phyloP scores from a whole-genome alignment of 1,140 invertebrate species.

The Andrena cerasifolii region DNA sequence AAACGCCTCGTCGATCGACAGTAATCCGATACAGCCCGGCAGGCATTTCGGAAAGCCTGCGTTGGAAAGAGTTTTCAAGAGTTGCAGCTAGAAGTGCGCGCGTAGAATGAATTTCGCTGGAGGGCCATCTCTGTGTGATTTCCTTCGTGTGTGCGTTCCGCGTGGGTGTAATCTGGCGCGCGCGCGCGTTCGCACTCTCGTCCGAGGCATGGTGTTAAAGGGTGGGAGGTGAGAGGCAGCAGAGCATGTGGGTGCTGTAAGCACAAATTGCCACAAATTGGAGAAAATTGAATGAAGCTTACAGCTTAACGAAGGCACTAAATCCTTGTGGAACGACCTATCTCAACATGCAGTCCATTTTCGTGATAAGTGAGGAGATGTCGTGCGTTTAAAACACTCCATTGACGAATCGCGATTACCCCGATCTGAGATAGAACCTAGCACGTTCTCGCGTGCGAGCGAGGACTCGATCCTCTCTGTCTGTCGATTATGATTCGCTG shows the following conservation, averaged over 20 bases:
- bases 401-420: conserved; percentile 26
- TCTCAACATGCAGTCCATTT: conserved; percentile 77
- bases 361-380: conserved; percentile 65
- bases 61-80: conserved; percentile 63
- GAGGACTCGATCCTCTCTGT: background rate
- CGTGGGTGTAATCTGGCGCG: background rate
- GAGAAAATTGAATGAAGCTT: conserved; percentile 82
- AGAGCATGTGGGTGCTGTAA: conserved; percentile 75
- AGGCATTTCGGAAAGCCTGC: conserved; percentile 47
- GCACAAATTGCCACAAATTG: conserved; percentile 81
- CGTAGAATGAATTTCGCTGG: conserved; percentile 65
- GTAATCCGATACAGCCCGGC: conserved; percentile 51
- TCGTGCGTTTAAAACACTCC: conserved; percentile 57
- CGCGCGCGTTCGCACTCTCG: conserved; percentile 34
- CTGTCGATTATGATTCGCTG: background rate
- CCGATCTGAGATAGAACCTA: background rate
- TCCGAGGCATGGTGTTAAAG: conserved; percentile 39
- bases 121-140: conserved; percentile 42
- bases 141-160: background rate
- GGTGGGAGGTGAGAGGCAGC: conserved; percentile 52
- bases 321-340: conserved; percentile 80
- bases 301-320: conserved; percentile 80
- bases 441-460: background rate
- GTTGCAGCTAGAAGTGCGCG: conserved; percentile 52
- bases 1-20: conserved; percentile 33